Evolutionary conservation across 2,113 vertebrate genomes (phyloP).

Genomic region (Caloenas nicobarica): DNA sequence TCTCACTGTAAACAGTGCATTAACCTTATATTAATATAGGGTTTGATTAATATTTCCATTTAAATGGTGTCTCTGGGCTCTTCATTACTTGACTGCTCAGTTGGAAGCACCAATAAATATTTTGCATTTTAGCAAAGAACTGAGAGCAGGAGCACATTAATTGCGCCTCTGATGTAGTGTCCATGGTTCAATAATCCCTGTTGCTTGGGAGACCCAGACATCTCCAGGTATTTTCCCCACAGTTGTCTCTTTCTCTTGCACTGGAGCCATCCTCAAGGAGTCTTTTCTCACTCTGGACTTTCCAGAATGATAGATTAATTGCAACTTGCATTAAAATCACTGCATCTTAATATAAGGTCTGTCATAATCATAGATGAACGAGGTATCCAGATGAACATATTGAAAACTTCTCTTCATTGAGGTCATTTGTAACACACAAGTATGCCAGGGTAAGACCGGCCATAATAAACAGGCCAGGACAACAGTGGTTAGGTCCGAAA

Average conservation of each 20-base stretch:
- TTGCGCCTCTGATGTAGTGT: neutral
- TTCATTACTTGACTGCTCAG: neutral
- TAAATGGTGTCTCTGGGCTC: neutral
- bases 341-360: neutral
- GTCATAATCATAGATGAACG: neutral
- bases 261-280: neutral
- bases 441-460: neutral
- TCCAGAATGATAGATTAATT: neutral
- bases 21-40: fast-evolving
- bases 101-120: neutral
- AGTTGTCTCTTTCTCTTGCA: neutral
- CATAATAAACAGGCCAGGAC: neutral
- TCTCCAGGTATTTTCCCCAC: neutral
- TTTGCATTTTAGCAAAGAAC: neutral
- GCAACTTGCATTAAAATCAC: neutral
- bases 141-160: neutral
- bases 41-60: neutral
- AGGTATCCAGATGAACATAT: neutral
- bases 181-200: neutral
- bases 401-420: neutral
- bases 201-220: neutral
- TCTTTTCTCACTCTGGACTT: neutral
- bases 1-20: neutral
- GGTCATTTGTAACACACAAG: neutral
- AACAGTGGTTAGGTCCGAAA: neutral